A percentile compares a stretch with the other conserved stretches of the same genome.
phyloP scores from a whole-genome alignment of 2,113 vertebrate species.

The Entomyzon cyanotis region DNA sequence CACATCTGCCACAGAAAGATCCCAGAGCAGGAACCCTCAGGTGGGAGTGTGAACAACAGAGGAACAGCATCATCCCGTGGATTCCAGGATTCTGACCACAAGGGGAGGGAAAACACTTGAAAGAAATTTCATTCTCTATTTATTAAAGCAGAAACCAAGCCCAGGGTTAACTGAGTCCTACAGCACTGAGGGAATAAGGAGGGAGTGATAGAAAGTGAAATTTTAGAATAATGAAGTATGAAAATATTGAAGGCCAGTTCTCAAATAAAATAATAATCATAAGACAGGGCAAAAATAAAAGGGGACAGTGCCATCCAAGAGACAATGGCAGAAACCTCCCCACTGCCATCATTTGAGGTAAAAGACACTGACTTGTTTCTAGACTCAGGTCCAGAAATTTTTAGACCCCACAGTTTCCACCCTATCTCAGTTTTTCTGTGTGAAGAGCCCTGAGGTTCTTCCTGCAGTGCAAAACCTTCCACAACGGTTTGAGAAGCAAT shows the following conservation, averaged over 20 bases:
- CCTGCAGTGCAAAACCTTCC: neutral
- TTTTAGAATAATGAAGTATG: neutral
- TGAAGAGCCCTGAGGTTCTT: neutral
- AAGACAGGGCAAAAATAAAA: neutral
- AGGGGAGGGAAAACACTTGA: accelerated
- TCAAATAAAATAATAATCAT: neutral
- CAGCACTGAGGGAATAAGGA: neutral
- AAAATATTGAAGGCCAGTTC: neutral
- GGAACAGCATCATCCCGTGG: neutral
- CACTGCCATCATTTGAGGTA: accelerated
- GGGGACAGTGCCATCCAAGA: neutral
- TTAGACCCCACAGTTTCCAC: neutral
- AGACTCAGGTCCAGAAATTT: neutral
- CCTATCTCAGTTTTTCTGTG: accelerated
- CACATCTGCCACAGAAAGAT: neutral
- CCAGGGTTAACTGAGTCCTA: neutral
- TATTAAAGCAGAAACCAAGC: neutral
- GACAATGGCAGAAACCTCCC: neutral
- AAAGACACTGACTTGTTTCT: neutral
- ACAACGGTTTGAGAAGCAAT: neutral
- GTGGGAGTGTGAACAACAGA: neutral
- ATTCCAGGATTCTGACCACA: neutral
- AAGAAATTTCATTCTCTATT: accelerated
- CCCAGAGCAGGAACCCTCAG: neutral
- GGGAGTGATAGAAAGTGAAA: accelerated